Conservation (phyloP, 2,113 vertebrate genomes). For the Pachyramphus minor region DNA sequence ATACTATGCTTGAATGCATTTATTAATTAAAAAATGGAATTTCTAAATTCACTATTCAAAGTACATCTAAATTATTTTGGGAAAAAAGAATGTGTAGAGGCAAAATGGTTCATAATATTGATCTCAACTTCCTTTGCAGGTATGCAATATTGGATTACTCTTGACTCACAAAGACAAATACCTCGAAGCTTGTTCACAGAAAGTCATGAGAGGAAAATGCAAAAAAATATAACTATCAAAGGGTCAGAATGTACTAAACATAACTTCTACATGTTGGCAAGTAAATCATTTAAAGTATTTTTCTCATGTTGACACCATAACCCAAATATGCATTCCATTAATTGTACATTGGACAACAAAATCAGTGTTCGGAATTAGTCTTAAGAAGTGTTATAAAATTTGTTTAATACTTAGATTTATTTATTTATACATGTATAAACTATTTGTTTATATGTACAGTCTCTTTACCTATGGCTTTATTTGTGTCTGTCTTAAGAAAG, state of each 20-base stretch:
- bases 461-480: background rate
- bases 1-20: fast-evolving
- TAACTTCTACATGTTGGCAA: constrained; percentile 84
- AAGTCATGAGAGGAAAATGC: constrained; percentile 72
- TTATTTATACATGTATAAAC: background rate
- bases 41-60: background rate
- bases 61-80: background rate
- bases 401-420: background rate
- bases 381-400: background rate
- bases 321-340: background rate
- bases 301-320: background rate
- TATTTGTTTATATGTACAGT: background rate
- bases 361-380: background rate
- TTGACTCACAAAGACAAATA: constrained; percentile 74
- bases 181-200: constrained; percentile 75
- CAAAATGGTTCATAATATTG: background rate
- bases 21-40: background rate
- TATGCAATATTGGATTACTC: constrained; percentile 75
- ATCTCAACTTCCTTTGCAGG: constrained; percentile 40
- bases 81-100: background rate
- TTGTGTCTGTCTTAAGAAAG: background rate
- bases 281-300: constrained; percentile 75
- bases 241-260: constrained; percentile 70
- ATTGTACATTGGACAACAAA: background rate
- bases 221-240: constrained; percentile 68